Conservation (phyloP, 2,113 vertebrate genomes). For the Chaenocephalus aceratus region DNA sequence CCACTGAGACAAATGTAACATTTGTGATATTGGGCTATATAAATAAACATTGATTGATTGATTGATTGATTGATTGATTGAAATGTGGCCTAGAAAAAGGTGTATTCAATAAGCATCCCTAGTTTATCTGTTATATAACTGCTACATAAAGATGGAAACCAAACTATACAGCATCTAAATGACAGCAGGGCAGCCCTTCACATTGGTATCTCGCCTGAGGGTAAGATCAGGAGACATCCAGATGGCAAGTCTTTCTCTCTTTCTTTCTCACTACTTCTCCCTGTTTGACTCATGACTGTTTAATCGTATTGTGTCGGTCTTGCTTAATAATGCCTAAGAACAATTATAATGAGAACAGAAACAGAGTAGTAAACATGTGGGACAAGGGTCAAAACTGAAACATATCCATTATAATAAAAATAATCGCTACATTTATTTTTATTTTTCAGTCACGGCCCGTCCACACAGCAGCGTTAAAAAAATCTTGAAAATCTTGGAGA, state of each 20-base stretch:
- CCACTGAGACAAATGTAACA: too few species aligned
- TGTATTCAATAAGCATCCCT: slow-evolving; percentile 18
- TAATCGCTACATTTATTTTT: too few species aligned
- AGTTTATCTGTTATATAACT: slow-evolving; percentile 54
- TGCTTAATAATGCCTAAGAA: slow-evolving; percentile 5
- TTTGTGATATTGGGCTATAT: too few species aligned
- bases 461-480: too few species aligned
- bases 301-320: slow-evolving; percentile 21
- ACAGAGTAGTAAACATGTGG: background rate
- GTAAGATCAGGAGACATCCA: slow-evolving; percentile 57
- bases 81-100: background rate
- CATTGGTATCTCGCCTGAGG: slow-evolving; percentile 47
- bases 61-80: too few species aligned
- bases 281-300: slow-evolving; percentile 20
- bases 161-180: slow-evolving; percentile 46
- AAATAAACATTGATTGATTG: too few species aligned
- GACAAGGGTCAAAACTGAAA: background rate
- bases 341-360: background rate
- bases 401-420: background rate
- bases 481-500: too few species aligned
- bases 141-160: slow-evolving; percentile 57
- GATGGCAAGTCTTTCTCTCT: slow-evolving; percentile 43
- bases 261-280: slow-evolving; percentile 7
- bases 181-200: slow-evolving; percentile 38
- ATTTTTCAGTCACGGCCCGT: too few species aligned